Percentiles rank a stretch among this genome's conserved stretches.
Evolutionary conservation across 2,888 invertebrate species (phyloP).

Genomic region (Xestia sexstrigata): DNA sequence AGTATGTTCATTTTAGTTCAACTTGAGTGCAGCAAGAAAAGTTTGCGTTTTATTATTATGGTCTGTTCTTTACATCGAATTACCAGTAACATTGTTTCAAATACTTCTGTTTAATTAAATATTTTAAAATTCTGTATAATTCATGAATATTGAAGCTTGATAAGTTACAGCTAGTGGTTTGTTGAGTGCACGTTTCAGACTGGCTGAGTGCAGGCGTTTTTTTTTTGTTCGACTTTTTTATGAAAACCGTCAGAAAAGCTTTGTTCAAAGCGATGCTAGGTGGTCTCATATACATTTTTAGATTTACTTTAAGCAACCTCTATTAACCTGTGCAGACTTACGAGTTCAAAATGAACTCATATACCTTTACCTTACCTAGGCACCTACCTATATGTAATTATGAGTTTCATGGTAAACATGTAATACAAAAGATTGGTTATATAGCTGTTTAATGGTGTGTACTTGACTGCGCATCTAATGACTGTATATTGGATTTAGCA

Average conservation of each 20-base stretch:
- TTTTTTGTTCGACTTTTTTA: conserved; percentile 43
- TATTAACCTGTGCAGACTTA: conserved; percentile 19
- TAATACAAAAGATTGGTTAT: background rate
- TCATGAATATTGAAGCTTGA: background rate
- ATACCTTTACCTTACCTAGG: background rate
- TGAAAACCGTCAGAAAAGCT: conserved; percentile 35
- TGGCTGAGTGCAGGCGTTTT: conserved; percentile 8
- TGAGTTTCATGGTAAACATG: background rate
- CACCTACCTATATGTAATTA: background rate
- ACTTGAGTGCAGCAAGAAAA: conserved; percentile 39
- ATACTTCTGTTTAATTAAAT: background rate
- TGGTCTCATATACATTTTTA: conserved; percentile 27
- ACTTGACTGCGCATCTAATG: too few species aligned
- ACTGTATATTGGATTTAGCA: conserved; percentile 6
- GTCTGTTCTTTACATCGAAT: conserved; percentile 23
- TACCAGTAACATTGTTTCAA: conserved; percentile 15
- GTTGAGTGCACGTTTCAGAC: conserved; percentile 42
- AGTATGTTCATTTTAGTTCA: conserved; percentile 72
- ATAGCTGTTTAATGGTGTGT: background rate
- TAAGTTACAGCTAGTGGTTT: conserved; percentile 6
- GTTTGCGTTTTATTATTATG: conserved; percentile 9
- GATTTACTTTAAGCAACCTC: conserved; percentile 6
- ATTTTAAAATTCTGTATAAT: background rate
- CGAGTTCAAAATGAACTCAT: background rate
- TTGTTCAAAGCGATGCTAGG: conserved; percentile 31